Evolutionary conservation across 2,888 invertebrate species (phyloP), one percentile per base, ranked within the genome.

Genomic region (Erebia ligea): DNA sequence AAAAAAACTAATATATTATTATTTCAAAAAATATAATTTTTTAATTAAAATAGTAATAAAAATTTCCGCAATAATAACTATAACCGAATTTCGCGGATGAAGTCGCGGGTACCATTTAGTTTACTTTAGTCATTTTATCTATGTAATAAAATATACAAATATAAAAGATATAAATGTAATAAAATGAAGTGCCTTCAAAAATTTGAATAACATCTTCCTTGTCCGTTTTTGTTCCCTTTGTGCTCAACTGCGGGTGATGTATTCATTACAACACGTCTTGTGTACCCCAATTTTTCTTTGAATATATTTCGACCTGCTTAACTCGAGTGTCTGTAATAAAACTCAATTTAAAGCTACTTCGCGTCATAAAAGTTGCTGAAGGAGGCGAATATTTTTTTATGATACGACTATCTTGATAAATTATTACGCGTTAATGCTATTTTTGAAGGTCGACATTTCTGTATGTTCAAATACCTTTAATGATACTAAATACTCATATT

Each of bases 171-270:
- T n/a, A n/a, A n/a, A n/a, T n/a, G n/a, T n/a, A 68, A 72, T 70
- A 70, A 34, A 34, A 54, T n/a, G 63, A 67, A 72, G 70, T 70
- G 70, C 59, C 68, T 63, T 66, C 15, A 67, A 67, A 61, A 68
- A 68, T 70, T 70, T 64, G 21, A 68, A 70, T 58, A 68, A 52
- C 52, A 68, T 54, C 57, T 71, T 52, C 62, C 61, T 25, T 57
- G 56, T 50, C 48, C 40, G 11, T 58, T 57, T 56, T 25, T 57
- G 45, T 58, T 57, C 40, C 15, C 63, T 61, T 56, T 69, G 66
- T 66, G 45, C 45, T 66, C 34, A 11, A 15, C 19, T 56, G 21
- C 15, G 64, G 54, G 57, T 67, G 69, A 72, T 72, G 66, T 72
- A 72, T 72, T 72, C 50, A 58, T 50, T 58, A 48, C 57, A 63